Percentiles rank a stretch among this genome's conserved stretches.
Evolutionary conservation across 1,140 invertebrate species (phyloP).

Genomic region (Ectropis grisescens): DNA sequence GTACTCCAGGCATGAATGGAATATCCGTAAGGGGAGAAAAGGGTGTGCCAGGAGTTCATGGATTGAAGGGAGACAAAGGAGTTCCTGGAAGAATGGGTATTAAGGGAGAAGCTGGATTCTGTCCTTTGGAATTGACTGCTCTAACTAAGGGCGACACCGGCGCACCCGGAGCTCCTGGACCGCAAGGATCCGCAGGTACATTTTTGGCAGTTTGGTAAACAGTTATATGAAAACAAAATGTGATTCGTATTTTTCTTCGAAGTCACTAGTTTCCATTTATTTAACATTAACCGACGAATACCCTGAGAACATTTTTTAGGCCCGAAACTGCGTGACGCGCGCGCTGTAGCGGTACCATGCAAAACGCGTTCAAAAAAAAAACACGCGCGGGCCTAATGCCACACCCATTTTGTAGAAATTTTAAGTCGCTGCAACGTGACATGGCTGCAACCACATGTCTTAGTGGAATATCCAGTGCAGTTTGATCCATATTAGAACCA

Average conservation of each 20-base stretch:
- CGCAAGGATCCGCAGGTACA: slow-evolving; percentile 70
- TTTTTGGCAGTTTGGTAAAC: not conserved
- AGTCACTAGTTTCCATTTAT: no score
- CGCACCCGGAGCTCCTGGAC: slow-evolving; percentile 67
- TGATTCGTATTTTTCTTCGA: not conserved
- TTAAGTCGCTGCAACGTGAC: no score
- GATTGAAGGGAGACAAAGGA: slow-evolving; percentile 73
- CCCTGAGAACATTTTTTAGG: no score
- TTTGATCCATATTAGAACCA: no score
- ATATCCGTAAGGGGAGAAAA: slow-evolving; percentile 53
- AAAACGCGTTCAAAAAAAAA: no score
- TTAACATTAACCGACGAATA: no score
- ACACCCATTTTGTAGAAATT: no score
- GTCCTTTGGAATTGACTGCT: slow-evolving; percentile 61
- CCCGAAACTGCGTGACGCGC: no score
- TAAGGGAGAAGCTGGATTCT: slow-evolving; percentile 73
- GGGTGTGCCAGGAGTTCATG: slow-evolving; percentile 70
- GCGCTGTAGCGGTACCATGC: no score
- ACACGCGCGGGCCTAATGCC: no score
- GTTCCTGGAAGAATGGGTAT: slow-evolving; percentile 66
- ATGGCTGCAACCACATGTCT: no score
- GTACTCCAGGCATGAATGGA: slow-evolving; percentile 73
- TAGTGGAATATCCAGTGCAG: no score
- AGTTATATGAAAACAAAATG: slow-evolving; percentile 2
- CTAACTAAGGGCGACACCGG: slow-evolving; percentile 74